These are phyloP conservation scores for Heliconius hermathena DNA, from an alignment of 1,140 invertebrate genomes.

Conservation along the genomic window DNA sequence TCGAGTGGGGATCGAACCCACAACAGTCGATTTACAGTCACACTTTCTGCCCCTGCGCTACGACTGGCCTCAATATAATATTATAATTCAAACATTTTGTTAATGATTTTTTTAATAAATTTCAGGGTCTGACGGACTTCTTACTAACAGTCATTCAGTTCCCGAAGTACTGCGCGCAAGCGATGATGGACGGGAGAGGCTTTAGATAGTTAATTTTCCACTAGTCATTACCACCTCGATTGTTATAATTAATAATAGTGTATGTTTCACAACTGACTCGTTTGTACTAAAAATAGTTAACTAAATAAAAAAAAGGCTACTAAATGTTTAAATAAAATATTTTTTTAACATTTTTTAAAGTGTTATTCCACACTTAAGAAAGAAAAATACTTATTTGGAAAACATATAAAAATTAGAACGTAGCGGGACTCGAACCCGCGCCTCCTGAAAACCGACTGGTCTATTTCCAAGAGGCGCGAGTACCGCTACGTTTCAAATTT, in stretches of 20 bases:
- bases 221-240: slow-evolving; percentile 11
- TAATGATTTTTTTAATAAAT: slow-evolving; percentile 51
- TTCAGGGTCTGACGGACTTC: slow-evolving; percentile 86
- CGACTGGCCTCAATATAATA: too few species aligned
- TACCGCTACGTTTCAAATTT: too few species aligned
- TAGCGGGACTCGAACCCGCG: too few species aligned
- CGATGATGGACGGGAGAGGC: slow-evolving; percentile 84
- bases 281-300: background rate
- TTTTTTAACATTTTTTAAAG: background rate
- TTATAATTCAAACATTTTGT: too few species aligned
- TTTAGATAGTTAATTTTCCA: slow-evolving; percentile 54
- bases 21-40: too few species aligned
- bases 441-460: too few species aligned
- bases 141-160: slow-evolving; percentile 86
- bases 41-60: too few species aligned
- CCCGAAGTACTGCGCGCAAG: slow-evolving; percentile 85
- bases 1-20: too few species aligned
- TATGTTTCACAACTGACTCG: background rate
- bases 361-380: too few species aligned
- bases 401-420: too few species aligned
- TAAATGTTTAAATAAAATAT: background rate
- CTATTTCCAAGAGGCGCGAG: too few species aligned
- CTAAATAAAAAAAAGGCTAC: background rate
- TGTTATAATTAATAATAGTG: background rate
- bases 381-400: too few species aligned